phyloP scores from a whole-genome alignment of 2,113 vertebrate genomes.

The Triplophysa siluroides region DNA sequence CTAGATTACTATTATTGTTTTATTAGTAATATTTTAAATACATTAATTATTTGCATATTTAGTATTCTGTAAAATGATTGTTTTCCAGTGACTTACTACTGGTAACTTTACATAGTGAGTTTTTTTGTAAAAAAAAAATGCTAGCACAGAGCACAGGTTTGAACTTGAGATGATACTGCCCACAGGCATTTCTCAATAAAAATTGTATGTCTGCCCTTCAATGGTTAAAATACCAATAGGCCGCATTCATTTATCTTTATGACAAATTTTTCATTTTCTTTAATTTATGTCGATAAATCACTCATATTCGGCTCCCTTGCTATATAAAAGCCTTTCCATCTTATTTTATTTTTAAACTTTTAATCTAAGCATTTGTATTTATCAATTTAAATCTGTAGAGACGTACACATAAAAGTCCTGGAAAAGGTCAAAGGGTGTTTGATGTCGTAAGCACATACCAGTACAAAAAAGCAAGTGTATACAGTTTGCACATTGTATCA shows the following conservation, averaged over 20 bases:
- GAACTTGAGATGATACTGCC: not conserved
- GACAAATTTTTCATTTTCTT: too few relatives aligned
- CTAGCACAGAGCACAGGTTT: conserved; percentile 12
- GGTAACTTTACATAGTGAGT: too few relatives aligned
- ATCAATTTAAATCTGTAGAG: not conserved
- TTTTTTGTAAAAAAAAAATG: not conserved
- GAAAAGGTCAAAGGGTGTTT: not conserved
- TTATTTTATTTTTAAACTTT: too few relatives aligned
- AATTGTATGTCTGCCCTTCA: not conserved
- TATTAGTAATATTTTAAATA: too few relatives aligned
- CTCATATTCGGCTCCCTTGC: too few relatives aligned
- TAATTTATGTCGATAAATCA: too few relatives aligned
- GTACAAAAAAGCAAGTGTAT: not conserved
- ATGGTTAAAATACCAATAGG: not conserved
- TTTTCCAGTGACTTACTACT: too few relatives aligned
- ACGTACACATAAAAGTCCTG: not conserved
- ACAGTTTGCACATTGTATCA: not conserved
- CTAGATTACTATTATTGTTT: too few relatives aligned
- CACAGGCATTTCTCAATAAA: not conserved
- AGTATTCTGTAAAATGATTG: not conserved
- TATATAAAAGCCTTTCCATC: too few relatives aligned
- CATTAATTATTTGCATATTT: not conserved
- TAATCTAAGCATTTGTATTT: not conserved
- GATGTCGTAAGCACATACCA: not conserved
- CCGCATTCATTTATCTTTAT: not conserved